phyloP scores from a whole-genome alignment of 2,888 invertebrate genomes.

The Dolichomitus sp. region DNA sequence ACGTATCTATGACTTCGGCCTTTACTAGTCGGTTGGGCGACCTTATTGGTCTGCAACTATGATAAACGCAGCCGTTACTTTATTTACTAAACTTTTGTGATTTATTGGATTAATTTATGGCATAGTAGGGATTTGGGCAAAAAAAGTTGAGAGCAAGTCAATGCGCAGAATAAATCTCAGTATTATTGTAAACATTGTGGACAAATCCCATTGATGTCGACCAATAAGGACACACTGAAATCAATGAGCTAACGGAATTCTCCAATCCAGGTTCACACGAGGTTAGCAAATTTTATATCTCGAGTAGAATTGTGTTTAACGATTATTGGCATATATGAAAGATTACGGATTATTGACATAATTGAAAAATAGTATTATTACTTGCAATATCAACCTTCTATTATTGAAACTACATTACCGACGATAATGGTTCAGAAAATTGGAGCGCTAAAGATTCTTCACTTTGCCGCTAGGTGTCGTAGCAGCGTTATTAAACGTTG shows the following conservation, averaged over 20 bases:
- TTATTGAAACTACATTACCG: not conserved
- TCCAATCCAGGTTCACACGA: not conserved
- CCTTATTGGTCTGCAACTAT: not conserved
- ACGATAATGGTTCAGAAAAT: not conserved
- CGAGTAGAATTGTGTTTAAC: too few relatives aligned
- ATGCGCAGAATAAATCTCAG: not conserved
- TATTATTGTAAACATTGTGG: not conserved
- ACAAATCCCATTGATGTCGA: not conserved
- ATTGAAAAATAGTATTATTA: too few relatives aligned
- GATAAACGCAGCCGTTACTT: not conserved
- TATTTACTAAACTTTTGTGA: not conserved
- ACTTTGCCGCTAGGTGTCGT: not conserved
- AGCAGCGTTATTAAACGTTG: not conserved
- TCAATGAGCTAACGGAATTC: not conserved
- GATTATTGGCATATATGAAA: too few relatives aligned
- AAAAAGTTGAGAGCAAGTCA: not conserved
- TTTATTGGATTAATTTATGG: not conserved
- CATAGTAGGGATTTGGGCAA: not conserved
- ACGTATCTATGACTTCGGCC: slow-evolving; percentile 1
- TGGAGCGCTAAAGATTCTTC: not conserved
- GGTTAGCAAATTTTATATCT: too few relatives aligned
- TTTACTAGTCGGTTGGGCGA: not conserved
- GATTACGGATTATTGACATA: too few relatives aligned
- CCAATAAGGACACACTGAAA: not conserved
- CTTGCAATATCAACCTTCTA: not conserved